These are phyloP conservation scores for Panulirus ornatus DNA, from an alignment of 1,140 invertebrate species.

Conservation along the genomic window DNA sequence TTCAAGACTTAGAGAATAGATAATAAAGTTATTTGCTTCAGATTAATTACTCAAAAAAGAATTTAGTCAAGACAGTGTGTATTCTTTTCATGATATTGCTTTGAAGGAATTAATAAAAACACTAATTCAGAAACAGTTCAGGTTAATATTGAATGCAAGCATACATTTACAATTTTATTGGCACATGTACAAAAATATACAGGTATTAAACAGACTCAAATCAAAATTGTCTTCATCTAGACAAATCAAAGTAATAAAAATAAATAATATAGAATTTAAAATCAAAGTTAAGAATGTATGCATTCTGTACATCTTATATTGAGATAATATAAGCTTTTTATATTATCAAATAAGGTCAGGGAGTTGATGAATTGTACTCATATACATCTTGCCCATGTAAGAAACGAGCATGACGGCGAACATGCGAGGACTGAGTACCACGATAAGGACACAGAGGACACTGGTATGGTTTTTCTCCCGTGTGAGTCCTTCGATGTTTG, in stretches of 20 bases:
- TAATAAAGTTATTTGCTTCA: neutral
- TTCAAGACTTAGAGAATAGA: neutral
- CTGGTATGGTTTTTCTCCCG: conserved; percentile 54
- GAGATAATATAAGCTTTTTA: neutral
- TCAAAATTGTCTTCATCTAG: neutral
- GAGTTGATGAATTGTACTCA: conserved; percentile 32
- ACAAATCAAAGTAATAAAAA: neutral
- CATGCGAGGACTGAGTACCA: conserved; percentile 58
- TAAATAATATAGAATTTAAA: conserved; percentile 9
- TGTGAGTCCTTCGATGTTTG: conserved; percentile 66
- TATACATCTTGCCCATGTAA: conserved; percentile 48
- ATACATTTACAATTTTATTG: conserved; percentile 55
- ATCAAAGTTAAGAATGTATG: neutral
- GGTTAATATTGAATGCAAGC: too few species aligned
- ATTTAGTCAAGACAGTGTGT: too few species aligned
- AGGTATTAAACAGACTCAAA: conserved; percentile 6
- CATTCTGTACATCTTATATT: neutral
- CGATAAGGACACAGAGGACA: conserved; percentile 50
- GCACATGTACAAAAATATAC: conserved; percentile 73
- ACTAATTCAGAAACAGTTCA: neutral
- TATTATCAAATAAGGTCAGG: conserved; percentile 16
- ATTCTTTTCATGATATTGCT: neutral
- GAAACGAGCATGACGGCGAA: conserved; percentile 54
- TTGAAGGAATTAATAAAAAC: neutral
- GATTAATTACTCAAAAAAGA: conserved; percentile 13